Conservation (phyloP, 2,113 vertebrate genomes). For the Cervus canadensis region DNA sequence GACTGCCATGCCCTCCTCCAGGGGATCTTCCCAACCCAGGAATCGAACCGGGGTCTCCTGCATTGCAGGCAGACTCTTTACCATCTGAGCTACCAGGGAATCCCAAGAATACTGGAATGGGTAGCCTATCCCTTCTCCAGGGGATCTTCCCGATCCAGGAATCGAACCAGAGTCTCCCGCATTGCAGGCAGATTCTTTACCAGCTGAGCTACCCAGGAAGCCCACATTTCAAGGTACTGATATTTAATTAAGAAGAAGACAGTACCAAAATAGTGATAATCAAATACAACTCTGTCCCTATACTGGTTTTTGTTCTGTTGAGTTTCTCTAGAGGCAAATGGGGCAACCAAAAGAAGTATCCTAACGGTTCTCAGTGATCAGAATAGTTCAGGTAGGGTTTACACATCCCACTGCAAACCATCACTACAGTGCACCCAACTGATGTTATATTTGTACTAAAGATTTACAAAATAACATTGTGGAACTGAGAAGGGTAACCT, state of each 20-base stretch:
- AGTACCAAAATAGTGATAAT: background rate
- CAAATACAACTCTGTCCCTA: background rate
- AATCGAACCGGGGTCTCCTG: background rate
- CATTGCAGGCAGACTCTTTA: background rate
- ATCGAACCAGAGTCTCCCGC: background rate
- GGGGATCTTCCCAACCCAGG: background rate
- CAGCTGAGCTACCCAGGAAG: background rate
- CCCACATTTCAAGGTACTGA: background rate
- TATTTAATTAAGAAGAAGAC: background rate
- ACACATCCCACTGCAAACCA: background rate
- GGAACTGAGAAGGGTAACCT: background rate
- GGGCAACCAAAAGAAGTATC: background rate
- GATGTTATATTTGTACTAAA: background rate
- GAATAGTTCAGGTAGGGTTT: background rate
- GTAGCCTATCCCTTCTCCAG: background rate
- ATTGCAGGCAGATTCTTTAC: background rate
- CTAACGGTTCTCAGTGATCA: background rate
- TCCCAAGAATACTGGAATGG: background rate
- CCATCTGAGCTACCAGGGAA: background rate
- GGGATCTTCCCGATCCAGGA: background rate
- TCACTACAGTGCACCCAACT: background rate
- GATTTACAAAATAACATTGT: background rate
- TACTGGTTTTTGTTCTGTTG: background rate
- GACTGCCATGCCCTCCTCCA: background rate
- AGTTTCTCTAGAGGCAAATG: background rate